These are phyloP conservation scores for Polypedilum pembai DNA, from an alignment of 1,140 invertebrate species.

Conservation along the genomic window DNA sequence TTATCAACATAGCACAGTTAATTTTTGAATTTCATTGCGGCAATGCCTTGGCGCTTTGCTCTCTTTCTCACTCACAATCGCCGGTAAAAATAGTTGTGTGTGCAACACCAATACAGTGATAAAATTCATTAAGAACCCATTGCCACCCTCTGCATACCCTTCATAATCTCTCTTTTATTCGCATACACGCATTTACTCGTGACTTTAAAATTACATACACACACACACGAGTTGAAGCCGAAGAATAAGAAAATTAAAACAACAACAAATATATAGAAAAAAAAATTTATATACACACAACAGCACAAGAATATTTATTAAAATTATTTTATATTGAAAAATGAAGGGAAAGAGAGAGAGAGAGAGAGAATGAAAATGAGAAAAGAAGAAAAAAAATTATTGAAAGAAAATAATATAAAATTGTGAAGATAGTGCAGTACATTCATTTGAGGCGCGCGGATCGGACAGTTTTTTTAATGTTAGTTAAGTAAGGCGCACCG, in stretches of 20 bases:
- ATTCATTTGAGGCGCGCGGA: constrained; percentile 2
- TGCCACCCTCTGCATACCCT: too few relatives aligned
- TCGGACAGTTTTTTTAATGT: background rate
- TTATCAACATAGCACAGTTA: background rate
- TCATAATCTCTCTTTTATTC: too few relatives aligned
- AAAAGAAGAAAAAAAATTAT: background rate
- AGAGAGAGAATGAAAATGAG: background rate
- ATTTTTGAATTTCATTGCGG: constrained; percentile 12
- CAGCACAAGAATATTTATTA: too few relatives aligned
- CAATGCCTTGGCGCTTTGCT: background rate
- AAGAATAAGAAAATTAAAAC: background rate
- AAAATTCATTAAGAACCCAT: too few relatives aligned
- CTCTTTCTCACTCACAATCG: background rate
- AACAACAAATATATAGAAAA: background rate
- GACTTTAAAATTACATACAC: background rate
- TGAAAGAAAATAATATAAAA: constrained; percentile 12
- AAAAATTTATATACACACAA: too few relatives aligned
- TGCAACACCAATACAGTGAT: too few relatives aligned
- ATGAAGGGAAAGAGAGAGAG: too few relatives aligned
- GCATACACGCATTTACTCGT: too few relatives aligned
- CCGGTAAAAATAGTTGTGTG: too few relatives aligned
- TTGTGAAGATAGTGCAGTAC: constrained; percentile 11
- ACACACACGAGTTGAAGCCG: background rate
- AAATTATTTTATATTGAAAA: too few relatives aligned
- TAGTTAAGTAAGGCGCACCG: too few relatives aligned